Conservation (phyloP, 2,113 vertebrate species). For the Leptocoma aspasia region DNA sequence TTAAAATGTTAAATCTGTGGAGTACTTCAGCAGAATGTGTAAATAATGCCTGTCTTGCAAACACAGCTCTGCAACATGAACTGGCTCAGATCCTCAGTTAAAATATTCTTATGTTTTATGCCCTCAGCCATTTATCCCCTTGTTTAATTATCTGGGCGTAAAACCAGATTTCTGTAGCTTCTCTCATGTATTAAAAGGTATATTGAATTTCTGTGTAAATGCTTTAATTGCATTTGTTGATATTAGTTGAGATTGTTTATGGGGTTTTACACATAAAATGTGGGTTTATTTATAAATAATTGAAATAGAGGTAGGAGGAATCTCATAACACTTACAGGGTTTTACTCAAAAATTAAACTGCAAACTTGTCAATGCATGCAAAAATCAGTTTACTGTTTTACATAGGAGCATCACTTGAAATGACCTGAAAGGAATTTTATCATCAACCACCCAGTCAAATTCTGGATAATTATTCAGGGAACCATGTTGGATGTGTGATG, state of each 20-base stretch:
- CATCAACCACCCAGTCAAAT: background rate
- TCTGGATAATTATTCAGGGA: background rate
- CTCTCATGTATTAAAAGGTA: background rate
- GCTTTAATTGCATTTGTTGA: background rate
- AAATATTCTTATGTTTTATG: background rate
- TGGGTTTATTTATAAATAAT: background rate
- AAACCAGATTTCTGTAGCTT: background rate
- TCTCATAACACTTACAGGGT: background rate
- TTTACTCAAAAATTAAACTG: background rate
- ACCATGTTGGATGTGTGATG: background rate
- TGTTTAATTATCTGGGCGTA: background rate
- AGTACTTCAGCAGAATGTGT: background rate
- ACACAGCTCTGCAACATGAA: background rate
- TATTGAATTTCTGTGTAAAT: background rate
- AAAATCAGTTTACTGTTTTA: background rate
- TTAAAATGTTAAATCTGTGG: background rate
- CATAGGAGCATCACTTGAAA: background rate
- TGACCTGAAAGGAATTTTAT: background rate
- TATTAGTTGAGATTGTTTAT: background rate
- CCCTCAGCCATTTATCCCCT: background rate
- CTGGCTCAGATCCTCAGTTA: background rate
- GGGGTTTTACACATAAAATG: background rate
- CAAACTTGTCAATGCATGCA: background rate
- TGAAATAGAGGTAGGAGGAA: background rate
- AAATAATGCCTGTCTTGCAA: background rate